Conservation (phyloP, 2,113 vertebrate species). For the Dasyurus viverrinus region DNA sequence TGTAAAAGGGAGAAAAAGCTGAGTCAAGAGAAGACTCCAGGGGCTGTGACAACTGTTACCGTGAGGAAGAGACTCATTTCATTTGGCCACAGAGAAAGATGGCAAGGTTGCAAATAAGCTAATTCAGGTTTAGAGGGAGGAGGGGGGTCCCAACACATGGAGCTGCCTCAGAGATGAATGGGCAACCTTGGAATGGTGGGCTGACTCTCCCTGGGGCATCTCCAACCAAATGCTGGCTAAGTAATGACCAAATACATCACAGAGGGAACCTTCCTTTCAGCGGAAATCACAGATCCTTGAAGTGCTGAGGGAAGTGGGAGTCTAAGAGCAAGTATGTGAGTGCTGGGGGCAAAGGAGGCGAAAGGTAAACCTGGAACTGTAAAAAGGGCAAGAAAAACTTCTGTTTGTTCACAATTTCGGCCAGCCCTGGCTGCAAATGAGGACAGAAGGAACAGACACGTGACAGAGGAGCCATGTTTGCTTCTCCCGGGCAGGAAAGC, state of each 20-base stretch:
- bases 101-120: not conserved
- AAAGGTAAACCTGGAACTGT: no score
- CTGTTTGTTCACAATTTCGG: not conserved
- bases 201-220: not conserved
- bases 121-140: not conserved
- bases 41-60: not conserved
- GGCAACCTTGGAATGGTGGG: not conserved
- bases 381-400: no score
- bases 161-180: not conserved
- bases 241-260: no score
- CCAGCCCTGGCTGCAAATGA: not conserved
- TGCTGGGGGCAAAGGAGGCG: not conserved
- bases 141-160: not conserved
- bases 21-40: not conserved
- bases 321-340: not conserved
- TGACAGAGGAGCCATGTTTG: not conserved
- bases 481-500: not conserved
- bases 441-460: not conserved
- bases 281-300: not conserved
- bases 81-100: not conserved
- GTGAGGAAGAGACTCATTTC: not conserved
- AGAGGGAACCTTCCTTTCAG: no score
- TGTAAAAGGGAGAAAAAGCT: not conserved
- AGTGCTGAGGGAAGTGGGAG: not conserved
- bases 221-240: no score